Base-by-base conservation (phyloP, 1,140 invertebrate genomes). In the Dryas iulia region DNA sequence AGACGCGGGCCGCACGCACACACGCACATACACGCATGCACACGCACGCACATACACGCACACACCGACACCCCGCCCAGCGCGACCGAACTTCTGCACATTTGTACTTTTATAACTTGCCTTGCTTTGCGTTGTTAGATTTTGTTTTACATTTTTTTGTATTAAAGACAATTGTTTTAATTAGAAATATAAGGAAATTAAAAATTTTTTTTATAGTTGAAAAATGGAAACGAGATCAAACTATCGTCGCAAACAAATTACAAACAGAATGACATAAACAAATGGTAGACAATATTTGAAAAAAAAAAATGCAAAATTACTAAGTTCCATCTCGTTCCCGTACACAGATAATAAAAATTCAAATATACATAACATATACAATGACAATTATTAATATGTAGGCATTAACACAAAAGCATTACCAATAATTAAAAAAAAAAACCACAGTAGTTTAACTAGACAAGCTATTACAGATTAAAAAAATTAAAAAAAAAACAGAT, bases 71-170 rank as follows among this genome's bases (percentile, higher is more conserved):
- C 53, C 53, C 21, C 53, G 24, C 18, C 53, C 21, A 54, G 82
- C 84, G 82, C 82, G 72, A 79, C 70, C 70, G 82, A 90, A 90
- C 89, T 89, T 91, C 89, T 90, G 89, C 89, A 90, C 89, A 91
- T 84, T 90, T 90, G 87, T 89, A 90, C 87, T 87, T 84, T 47
- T 47, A 14, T 47, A 47, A 18, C 18, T 47, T 59, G 60, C 31
- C 31, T 57, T 59, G 59, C 60, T 58, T 70, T 56, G 56, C 30
- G 24, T 31, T 63, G 26, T 47, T 39, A 61, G 39, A 57, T 56
- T 54, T 31, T 33, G 30, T 11, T 35, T 47, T 8, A 47, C 39
- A 47, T 18, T 8, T 18, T 47, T 47, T 18, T 18, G 33, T 35
- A 5, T 1, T n/a, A n/a, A n/a, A 39, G n/a, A 1, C n/a, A n/a